Conservation (phyloP, 1,140 invertebrate species). For the Philotrypesis tridentata region DNA sequence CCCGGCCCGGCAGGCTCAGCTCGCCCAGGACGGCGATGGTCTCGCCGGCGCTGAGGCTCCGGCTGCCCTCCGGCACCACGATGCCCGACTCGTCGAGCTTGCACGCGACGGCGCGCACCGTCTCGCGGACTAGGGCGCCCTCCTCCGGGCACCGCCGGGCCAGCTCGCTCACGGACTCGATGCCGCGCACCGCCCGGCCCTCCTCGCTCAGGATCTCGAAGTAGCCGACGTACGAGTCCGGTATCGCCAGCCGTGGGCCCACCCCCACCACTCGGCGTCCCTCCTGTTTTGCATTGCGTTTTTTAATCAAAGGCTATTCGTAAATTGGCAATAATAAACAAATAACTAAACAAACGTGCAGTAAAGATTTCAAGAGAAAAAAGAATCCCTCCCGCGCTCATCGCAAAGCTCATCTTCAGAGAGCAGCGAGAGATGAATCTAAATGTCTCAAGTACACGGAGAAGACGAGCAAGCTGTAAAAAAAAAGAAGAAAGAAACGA, state of each 20-base stretch:
- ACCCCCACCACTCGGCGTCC: constrained; percentile 83
- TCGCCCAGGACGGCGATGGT: constrained; percentile 85
- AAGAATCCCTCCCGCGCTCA: no score
- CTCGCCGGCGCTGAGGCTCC: constrained; percentile 80
- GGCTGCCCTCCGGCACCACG: constrained; percentile 81
- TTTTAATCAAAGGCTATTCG: no score
- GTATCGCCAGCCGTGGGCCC: constrained; percentile 89
- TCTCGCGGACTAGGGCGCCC: constrained; percentile 89
- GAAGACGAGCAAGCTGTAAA: no score
- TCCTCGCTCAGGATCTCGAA: constrained; percentile 96
- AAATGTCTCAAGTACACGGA: no score
- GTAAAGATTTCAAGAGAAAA: no score
- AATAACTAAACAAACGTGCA: not conserved
- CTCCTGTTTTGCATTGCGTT: constrained; percentile 72
- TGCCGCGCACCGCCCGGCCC: constrained; percentile 89
- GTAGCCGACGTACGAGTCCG: constrained; percentile 91
- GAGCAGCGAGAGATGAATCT: no score
- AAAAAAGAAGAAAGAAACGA: not conserved
- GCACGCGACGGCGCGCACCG: constrained; percentile 86
- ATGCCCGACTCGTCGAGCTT: constrained; percentile 78
- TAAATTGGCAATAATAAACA: not conserved
- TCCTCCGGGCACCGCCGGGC: constrained; percentile 83
- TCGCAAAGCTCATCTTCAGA: no score
- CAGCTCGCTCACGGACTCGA: constrained; percentile 90
- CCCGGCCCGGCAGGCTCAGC: constrained; percentile 78